Conservation (phyloP, 2,113 vertebrate species). For the Cacatua alba region DNA sequence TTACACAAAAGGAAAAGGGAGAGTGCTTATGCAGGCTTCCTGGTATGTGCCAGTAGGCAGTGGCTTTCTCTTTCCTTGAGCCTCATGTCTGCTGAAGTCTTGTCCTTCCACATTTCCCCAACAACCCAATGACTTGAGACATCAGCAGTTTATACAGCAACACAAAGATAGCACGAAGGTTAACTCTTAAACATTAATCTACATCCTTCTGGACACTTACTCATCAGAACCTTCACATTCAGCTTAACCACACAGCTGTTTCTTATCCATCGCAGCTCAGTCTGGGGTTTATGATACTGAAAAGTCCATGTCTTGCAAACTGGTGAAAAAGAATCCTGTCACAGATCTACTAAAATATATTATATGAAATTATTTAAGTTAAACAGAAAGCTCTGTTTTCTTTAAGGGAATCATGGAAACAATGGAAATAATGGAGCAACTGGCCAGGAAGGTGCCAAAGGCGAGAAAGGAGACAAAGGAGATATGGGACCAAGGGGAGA, state of each 20-base stretch:
- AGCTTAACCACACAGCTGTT: neutral
- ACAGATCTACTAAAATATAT: neutral
- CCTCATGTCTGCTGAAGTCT: neutral
- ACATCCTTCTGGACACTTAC: neutral
- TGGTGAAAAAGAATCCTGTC: neutral
- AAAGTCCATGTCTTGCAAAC: neutral
- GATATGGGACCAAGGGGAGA: conserved; percentile 81
- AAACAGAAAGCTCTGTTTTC: neutral
- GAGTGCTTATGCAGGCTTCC: neutral
- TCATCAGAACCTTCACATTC: neutral
- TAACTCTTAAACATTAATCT: neutral
- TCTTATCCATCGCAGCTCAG: neutral
- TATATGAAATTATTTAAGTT: neutral
- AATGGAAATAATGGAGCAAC: conserved; percentile 85
- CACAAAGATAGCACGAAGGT: neutral
- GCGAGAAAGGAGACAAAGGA: conserved; percentile 85
- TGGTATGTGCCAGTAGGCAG: neutral
- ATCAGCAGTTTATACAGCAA: neutral
- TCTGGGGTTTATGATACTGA: neutral
- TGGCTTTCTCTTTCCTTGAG: neutral
- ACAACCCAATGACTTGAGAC: neutral
- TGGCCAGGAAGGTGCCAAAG: conserved; percentile 81
- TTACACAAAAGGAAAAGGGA: neutral
- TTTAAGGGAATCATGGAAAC: conserved; percentile 84
- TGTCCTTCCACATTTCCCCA: neutral